These are phyloP conservation scores for Lissocephala sabroskyi DNA, from an alignment of 2,888 invertebrate genomes.

Conservation along the genomic window DNA sequence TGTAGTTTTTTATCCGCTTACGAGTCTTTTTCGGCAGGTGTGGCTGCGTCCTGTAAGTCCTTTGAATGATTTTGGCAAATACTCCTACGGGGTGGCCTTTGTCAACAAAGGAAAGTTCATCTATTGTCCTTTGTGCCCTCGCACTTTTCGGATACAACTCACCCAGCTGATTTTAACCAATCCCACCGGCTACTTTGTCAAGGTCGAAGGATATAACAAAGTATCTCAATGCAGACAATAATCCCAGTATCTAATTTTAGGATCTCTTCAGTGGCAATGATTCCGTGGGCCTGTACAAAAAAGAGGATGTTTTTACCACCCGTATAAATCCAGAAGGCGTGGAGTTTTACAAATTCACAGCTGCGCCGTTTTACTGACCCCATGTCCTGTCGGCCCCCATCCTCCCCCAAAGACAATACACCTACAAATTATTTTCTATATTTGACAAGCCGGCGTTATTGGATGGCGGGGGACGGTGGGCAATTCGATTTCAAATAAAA, in stretches of 20 bases:
- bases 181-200: conserved; percentile 58
- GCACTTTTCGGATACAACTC: conserved; percentile 64
- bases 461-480: too few species aligned
- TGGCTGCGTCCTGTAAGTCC: conserved; percentile 73
- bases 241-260: conserved; percentile 14
- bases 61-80: conserved; percentile 43
- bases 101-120: conserved; percentile 39
- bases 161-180: conserved; percentile 66
- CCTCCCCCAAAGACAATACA: conserved; percentile 24
- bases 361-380: conserved; percentile 15
- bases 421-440: conserved; percentile 60
- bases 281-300: conserved; percentile 17
- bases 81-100: conserved; percentile 73
- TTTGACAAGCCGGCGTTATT: too few species aligned
- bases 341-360: conserved; percentile 51
- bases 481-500: background rate
- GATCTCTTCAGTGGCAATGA: conserved; percentile 40
- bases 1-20: background rate
- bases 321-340: conserved; percentile 56
- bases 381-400: background rate
- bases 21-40: conserved; percentile 42
- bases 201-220: conserved; percentile 33
- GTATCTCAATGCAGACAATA: background rate
- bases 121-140: conserved; percentile 51
- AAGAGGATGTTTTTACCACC: conserved; percentile 34